These are phyloP conservation scores for Syrmaticus mikado DNA, from an alignment of 2,113 vertebrate species.

Conservation along the genomic window DNA sequence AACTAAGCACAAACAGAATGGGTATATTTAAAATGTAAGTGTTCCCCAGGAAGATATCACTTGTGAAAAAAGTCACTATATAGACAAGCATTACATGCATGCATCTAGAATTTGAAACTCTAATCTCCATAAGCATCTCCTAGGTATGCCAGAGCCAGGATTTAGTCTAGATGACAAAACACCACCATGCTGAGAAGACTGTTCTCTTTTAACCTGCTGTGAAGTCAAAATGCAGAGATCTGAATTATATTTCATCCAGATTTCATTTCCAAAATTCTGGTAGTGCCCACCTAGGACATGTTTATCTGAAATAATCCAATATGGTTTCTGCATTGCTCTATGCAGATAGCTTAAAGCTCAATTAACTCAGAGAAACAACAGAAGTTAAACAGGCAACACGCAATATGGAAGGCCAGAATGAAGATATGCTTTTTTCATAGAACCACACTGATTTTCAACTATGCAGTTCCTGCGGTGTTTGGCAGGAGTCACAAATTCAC, in stretches of 20 bases:
- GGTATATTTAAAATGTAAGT: neutral
- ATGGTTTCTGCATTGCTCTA: neutral
- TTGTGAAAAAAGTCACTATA: neutral
- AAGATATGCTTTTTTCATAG: neutral
- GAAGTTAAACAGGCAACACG: neutral
- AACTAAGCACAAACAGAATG: neutral
- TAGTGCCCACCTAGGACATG: neutral
- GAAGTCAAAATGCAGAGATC: neutral
- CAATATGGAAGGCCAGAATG: rapidly evolving
- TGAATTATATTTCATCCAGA: neutral
- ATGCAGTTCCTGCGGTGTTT: neutral
- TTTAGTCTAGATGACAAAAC: neutral
- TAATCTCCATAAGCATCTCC: neutral
- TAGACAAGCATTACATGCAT: neutral
- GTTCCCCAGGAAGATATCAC: neutral
- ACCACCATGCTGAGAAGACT: neutral
- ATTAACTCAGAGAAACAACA: neutral
- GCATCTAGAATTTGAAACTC: neutral
- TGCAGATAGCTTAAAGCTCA: neutral
- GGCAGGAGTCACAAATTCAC: neutral
- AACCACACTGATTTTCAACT: neutral
- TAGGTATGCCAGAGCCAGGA: neutral
- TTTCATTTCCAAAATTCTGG: neutral
- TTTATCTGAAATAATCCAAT: neutral
- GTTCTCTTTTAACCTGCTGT: neutral